Evolutionary conservation across 2,888 invertebrate genomes (phyloP), one percentile per base, ranked within the genome.

Genomic region (Diplazon laetatorius): DNA sequence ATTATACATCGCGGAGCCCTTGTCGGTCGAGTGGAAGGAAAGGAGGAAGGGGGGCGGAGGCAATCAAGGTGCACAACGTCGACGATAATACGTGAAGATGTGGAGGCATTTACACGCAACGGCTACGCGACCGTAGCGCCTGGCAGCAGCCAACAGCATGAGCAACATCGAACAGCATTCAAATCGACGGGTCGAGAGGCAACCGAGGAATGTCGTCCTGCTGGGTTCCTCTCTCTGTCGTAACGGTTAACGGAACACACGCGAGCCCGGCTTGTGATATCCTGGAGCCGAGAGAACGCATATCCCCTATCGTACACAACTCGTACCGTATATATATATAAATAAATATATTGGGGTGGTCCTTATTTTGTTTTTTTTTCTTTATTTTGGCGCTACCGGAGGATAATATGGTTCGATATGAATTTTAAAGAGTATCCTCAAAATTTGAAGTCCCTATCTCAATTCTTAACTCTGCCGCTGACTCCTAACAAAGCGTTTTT

Each of bases 191-290:
- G 79, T 81, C 74, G 81, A 75, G 81, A 81, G 81, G 55, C 73
- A 52, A 76, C 80, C 77, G 76, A 82, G 87, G 87, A 88, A 88
- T 88, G 88, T 84, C 80, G 88, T 87, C 82, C 85, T 84, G 84
- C 84, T 83, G 82, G 83, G 81, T 85, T 85, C 82, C 80, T 81
- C 82, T 81, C 83, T 83, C 85, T 84, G 82, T 82, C 81, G 84
- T 87, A 87, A 87, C 87, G 85, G 87, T 87, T 85, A 85, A 84
- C 83, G 83, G 86, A 80, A 78, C 78, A 85, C 84, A 85, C 84
- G 74, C 69, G 65, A 71, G 66, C 20, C 35, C 82, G 85, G 82
- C 86, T 84, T 68, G 82, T 81, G 82, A 83, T 87, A 84, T 86
- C 85, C 85, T 83, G 82, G 82, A 82, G 85, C 83, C 83, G 62